These are phyloP conservation scores for Pristiophorus japonicus DNA, from an alignment of 2,113 vertebrate species.

Conservation along the genomic window DNA sequence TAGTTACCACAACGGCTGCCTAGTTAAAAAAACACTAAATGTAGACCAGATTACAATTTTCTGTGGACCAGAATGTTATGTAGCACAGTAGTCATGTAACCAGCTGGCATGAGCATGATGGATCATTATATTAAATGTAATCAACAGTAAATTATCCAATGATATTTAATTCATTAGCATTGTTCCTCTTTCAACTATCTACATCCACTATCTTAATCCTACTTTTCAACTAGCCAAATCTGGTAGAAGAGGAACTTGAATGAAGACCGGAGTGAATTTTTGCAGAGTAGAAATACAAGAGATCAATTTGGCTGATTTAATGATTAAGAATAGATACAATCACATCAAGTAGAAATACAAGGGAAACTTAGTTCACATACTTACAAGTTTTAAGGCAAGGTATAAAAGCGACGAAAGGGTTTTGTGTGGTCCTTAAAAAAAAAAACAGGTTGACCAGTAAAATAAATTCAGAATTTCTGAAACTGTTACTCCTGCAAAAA, in stretches of 20 bases:
- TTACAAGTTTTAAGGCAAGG: background rate
- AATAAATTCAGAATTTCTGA: background rate
- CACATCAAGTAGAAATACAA: background rate
- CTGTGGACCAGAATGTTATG: background rate
- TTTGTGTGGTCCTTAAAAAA: background rate
- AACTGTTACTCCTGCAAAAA: slow-evolving; percentile 32
- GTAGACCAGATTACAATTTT: slow-evolving; percentile 10
- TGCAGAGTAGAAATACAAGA: background rate
- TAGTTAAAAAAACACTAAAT: slow-evolving; percentile 46
- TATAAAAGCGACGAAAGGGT: no score
- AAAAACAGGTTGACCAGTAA: background rate
- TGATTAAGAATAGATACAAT: background rate
- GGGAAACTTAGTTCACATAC: background rate
- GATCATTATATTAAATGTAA: no score
- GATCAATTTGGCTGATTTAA: background rate
- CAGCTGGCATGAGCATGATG: background rate
- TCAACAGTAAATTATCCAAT: background rate
- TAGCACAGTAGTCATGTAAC: background rate
- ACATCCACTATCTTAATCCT: background rate
- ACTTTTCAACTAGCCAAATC: background rate
- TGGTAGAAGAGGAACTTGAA: background rate
- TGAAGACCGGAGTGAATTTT: background rate
- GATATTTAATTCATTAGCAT: background rate
- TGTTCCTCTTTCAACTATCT: background rate
- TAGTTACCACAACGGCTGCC: background rate